Conservation (phyloP, 2,797 vertebrate species). For the Pangasius djambal region DNA sequence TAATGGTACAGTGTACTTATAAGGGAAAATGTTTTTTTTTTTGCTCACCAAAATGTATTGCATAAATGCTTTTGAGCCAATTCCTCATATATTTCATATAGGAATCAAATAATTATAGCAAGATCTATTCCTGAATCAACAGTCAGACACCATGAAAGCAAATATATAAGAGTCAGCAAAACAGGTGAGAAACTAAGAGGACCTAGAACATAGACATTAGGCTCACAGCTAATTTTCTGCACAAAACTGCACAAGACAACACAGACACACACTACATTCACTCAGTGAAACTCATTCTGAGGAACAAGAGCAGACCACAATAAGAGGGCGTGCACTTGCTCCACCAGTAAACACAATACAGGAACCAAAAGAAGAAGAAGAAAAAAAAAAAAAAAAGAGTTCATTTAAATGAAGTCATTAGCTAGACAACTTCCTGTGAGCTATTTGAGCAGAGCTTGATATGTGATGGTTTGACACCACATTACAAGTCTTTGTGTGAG, state of each 20-base stretch:
- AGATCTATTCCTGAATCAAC: background rate
- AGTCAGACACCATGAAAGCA: background rate
- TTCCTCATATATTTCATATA: background rate
- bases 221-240: background rate
- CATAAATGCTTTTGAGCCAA: background rate
- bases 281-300: background rate
- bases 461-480: slow-evolving; percentile 38
- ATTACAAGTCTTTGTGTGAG: slow-evolving; percentile 54
- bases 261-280: background rate
- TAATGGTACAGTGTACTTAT: background rate
- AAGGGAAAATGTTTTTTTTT: background rate
- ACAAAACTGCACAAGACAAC: background rate
- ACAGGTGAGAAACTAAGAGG: background rate
- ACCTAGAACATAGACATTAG: background rate
- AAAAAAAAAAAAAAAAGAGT: slow-evolving; percentile 20
- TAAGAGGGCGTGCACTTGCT: slow-evolving; percentile 35
- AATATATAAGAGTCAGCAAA: background rate
- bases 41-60: background rate
- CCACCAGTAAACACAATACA: slow-evolving; percentile 56
- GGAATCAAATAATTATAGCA: background rate
- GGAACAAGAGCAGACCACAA: slow-evolving; percentile 6
- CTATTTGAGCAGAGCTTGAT: slow-evolving; percentile 39
- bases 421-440: slow-evolving; percentile 69
- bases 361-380: slow-evolving; percentile 64
- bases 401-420: slow-evolving; percentile 51